phyloP scores from a whole-genome alignment of 2,113 vertebrate genomes.

The Phodopus roborovskii region DNA sequence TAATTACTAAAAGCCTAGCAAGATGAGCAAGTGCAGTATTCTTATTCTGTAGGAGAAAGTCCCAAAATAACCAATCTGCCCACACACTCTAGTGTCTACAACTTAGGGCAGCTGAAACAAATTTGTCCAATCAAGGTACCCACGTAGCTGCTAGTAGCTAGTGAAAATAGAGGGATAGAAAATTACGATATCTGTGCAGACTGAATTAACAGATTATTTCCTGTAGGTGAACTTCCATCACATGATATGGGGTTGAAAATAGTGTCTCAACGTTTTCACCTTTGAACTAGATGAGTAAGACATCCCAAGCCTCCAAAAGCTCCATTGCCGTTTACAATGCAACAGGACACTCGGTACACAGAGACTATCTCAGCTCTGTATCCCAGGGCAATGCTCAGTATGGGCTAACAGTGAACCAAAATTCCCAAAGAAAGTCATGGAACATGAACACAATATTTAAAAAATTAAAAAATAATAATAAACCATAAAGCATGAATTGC shows the following conservation, averaged over 20 bases:
- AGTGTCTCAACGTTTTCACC: slow-evolving; percentile 2
- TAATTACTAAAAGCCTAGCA: slow-evolving; percentile 79
- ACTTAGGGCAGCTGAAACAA: slow-evolving; percentile 30
- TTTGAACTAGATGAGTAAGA: slow-evolving; percentile 27
- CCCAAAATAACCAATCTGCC: background rate
- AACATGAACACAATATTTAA: background rate
- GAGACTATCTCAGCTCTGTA: background rate
- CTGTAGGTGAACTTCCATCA: slow-evolving; percentile 33
- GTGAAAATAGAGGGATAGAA: slow-evolving; percentile 61
- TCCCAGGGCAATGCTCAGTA: too few species aligned
- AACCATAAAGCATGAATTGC: background rate
- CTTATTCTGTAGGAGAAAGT: slow-evolving; percentile 61
- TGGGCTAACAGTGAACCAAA: background rate
- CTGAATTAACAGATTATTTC: slow-evolving; percentile 40
- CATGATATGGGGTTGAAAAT: slow-evolving; percentile 51
- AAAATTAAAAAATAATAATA: background rate
- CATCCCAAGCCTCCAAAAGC: background rate
- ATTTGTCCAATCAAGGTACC: slow-evolving; percentile 68
- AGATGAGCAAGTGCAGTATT: slow-evolving; percentile 59
- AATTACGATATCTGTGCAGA: slow-evolving; percentile 62
- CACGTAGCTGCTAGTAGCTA: slow-evolving; percentile 58
- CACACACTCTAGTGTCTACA: slow-evolving; percentile 59
- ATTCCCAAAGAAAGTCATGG: background rate
- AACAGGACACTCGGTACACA: background rate
- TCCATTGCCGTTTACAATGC: background rate